Evolutionary conservation across 2,888 invertebrate species (phyloP), one percentile per base, ranked within the genome.

Genomic region (Creontiades dilutus): DNA sequence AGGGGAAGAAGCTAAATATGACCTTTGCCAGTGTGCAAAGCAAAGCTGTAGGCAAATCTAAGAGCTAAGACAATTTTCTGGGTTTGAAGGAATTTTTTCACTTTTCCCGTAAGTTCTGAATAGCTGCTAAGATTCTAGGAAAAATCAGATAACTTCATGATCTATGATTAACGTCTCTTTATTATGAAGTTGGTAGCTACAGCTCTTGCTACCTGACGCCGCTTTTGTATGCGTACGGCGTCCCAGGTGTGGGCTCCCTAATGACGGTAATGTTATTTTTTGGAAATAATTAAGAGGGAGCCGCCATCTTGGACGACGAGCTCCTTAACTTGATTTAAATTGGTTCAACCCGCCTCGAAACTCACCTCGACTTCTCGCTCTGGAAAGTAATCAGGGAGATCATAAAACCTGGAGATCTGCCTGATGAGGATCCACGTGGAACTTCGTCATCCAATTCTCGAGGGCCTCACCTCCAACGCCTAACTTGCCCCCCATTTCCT

Each of bases 351-450:
- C 57, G 57, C 19, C 16, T 16, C 57, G n/a, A 5, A n/a, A n/a
- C 57, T 57, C 57, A 57, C 57, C 57, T 57, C 57, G 57, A 37
- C 7, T 2, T 37, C 37, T 7, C 57, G n/a, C 19, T n/a, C 57
- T 57, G 57, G 57, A 57, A 57, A 57, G 57, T 57, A 57, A 57
- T 57, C 57, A 57, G n/a, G n/a, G n/a, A n/a, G 57, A 57, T 57
- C 57, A 57, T 57, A 57, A 57, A 57, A 57, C 57, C 57, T 57
- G n/a, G 57, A 7, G 52, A 16, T 57, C 57, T 16, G 13, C n/a
- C 57, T n/a, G n/a, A 57, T 16, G 57, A 57, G 14, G 16, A 16
- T 57, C 11, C 12, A 57, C 57, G 2, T 57, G 57, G 57, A 16
- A 57, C 57, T 57, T 57, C 57, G n/a, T 57, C 57, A 57, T 57